Evolutionary conservation across 2,888 invertebrate species (phyloP), one percentile per base, ranked within the genome.

Genomic region (Dasysyrphus albostriatus): DNA sequence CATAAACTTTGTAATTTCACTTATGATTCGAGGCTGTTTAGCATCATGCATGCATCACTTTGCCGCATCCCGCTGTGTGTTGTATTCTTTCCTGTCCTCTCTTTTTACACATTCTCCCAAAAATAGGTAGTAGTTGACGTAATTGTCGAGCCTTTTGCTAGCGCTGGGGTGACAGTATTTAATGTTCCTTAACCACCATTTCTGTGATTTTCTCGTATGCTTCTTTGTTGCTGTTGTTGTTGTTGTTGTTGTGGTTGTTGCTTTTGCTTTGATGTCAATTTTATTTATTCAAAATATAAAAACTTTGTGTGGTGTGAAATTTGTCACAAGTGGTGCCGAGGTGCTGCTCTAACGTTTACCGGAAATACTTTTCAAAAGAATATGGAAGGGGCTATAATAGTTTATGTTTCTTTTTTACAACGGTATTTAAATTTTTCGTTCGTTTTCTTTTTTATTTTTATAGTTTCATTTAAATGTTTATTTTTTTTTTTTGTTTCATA

Each of bases 1-100:
- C 75, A 87, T 83, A 87, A 87, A 83, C 87, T 83, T 87, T 87
- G 72, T 83, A 87, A 87, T 87, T 87, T 83, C 87, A 87, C 82
- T 87, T 87, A 87, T 87, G 87, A 87, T 87, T 87, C 75, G 75
- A 83, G 78, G 74, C 79, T 87, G 79, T 75, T 87, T 87, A 82
- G 82, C 83, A 87, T 87, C 83, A 87, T 87, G 78, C 83, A 87
- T 83, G 75, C 87, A 83, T 83, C 78, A 83, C 75, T 83, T 61
- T 44, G 32, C 69, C 65, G 37, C 74, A 56, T 63, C 42, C 56
- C 69, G 37, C 16, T 51, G 37, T 39, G 32, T 59, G 10, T 39
- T 12, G 10, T 37, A 19, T 59, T 37, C 37, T 14, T 47, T 16
- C 16, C 49, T 19, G 8, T 37, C 59, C 9, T 47, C 59, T 47